Evolutionary conservation across 2,113 vertebrate genomes (phyloP), one percentile per base, ranked within the genome.

Genomic region (Psilopsiagon aymara): DNA sequence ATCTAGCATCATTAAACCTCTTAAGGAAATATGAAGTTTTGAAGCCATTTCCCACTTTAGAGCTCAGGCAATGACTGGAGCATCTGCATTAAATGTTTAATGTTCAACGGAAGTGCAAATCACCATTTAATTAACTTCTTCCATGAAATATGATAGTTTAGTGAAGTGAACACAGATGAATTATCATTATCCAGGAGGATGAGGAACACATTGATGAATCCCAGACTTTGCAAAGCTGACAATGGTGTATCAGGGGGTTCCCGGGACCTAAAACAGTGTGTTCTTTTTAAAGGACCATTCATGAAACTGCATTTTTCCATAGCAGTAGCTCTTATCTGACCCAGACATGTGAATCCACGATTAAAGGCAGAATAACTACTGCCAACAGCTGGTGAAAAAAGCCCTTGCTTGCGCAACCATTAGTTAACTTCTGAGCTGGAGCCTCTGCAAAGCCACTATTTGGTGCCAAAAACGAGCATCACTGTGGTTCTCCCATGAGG

Each of bases 31-130:
- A 95, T 43, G 91, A 95, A 92, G 91, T 95, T 97, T 97, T 94
- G 94, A 96, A 96, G 92, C 88, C 86, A 89, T 97, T 96, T 93
- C 94, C 89, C 90, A 96, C 70, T 95, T 96, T 94, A 91, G 85
- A 84, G 75, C 95, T 93, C 91, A 95, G 89, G 93, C 91, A 92
- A 93, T 53, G 95, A 95, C 93, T 97, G 71, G 94, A 96, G 92
- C 95, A 97, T 97, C 96, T 97, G 97, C 89, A 96, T 95, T 94
- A 95, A 96, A 95, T 95, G 91, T 97, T 96, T 97, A 96, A 95
- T 95, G 96, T 93, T 96, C 95, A 94, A 73, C 76, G 47, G 96
- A 97, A 97, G 91, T 96, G 95, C 94, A 96, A 97, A 97, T 97
- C 94, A 95, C 89, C 87, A 93, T 97, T 97, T 97, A 97, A 97